These are phyloP conservation scores for Xestia xanthographa DNA, from an alignment of 2,888 invertebrate genomes.

Conservation along the genomic window DNA sequence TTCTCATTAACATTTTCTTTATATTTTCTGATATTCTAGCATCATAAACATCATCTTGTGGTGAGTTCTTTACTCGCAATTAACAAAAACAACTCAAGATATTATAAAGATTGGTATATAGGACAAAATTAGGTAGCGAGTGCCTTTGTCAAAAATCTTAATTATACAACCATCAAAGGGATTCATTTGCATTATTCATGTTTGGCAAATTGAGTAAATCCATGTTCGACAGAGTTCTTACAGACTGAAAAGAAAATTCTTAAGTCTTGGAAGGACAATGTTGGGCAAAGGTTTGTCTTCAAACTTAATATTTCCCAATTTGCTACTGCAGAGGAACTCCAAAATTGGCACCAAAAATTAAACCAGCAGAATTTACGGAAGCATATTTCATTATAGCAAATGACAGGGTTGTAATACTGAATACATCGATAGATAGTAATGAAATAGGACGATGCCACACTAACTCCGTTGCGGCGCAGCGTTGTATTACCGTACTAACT, in stretches of 20 bases:
- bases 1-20: not conserved
- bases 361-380: constrained; percentile 4
- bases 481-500: constrained; percentile 10
- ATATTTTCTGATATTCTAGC: no score
- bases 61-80: not conserved
- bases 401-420: constrained; percentile 2
- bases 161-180: constrained; percentile 43
- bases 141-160: constrained; percentile 37
- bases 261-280: not conserved
- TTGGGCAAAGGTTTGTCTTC: not conserved
- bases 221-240: constrained; percentile 11
- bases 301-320: not conserved
- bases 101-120: no score
- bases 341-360: not conserved
- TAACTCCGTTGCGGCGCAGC: constrained; percentile 42
- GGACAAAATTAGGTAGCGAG: constrained; percentile 7
- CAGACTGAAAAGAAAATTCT: not conserved
- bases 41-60: not conserved
- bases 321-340: not conserved
- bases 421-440: constrained; percentile 21
- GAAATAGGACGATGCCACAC: constrained; percentile 11
- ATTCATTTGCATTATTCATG: constrained; percentile 42
- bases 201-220: constrained; percentile 30
- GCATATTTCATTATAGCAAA: constrained; percentile 30
- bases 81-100: constrained; percentile 5